Evolutionary conservation across 2,888 invertebrate species (phyloP).

Genomic region (Lepidocyrtinus sp.): DNA sequence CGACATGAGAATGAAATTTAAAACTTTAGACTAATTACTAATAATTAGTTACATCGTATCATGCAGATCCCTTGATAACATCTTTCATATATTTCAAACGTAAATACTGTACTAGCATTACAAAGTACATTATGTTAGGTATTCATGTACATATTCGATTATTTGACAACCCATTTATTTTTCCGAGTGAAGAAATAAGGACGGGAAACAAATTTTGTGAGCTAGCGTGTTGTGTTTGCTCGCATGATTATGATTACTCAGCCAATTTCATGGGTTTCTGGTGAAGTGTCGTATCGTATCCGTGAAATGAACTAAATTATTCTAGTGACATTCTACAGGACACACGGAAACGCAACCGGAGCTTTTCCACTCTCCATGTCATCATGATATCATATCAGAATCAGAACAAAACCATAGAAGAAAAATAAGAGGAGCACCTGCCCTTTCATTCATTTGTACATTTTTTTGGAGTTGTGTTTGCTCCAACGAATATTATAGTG

Average conservation of each 20-base stretch:
- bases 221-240: background rate
- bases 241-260: too few relatives aligned
- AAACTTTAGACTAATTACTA: too few relatives aligned
- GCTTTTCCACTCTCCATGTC: slow-evolving; percentile 40
- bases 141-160: too few relatives aligned
- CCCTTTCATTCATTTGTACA: background rate
- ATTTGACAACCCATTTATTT: slow-evolving; percentile 5
- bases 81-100: too few relatives aligned
- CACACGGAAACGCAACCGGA: slow-evolving; percentile 21
- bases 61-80: too few relatives aligned
- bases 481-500: background rate
- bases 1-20: slow-evolving; percentile 16
- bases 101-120: too few relatives aligned
- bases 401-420: background rate
- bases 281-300: background rate
- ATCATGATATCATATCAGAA: slow-evolving; percentile 22
- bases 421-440: slow-evolving; percentile 4
- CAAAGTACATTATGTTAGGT: too few relatives aligned
- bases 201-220: too few relatives aligned
- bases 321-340: slow-evolving; percentile 38
- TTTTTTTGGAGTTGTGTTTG: slow-evolving; percentile 1
- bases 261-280: background rate
- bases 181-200: too few relatives aligned
- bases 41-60: too few relatives aligned
- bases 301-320: background rate